Percentiles rank a stretch among this genome's conserved stretches.
These are phyloP conservation scores for Meloidogyne chitwoodi DNA, from an alignment of 1,140 invertebrate species.

Conservation along the genomic window DNA sequence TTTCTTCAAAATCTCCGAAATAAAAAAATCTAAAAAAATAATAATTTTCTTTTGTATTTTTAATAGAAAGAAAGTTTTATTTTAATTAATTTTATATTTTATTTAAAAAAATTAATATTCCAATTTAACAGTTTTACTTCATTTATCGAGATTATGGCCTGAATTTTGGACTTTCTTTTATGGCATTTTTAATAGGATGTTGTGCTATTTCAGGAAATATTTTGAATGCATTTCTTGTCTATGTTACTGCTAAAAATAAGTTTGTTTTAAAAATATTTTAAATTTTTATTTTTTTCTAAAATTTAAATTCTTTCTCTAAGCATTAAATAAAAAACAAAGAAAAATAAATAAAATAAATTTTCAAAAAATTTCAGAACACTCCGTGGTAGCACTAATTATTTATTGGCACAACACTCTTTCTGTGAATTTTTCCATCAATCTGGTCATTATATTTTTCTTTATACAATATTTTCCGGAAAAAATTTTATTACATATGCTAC, in stretches of 20 bases:
- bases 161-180: background rate
- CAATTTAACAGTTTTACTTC: constrained; percentile 5
- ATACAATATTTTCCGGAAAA: constrained; percentile 10
- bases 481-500: constrained; percentile 16
- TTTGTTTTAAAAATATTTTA: too few relatives aligned
- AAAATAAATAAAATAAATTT: background rate
- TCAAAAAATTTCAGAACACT: background rate
- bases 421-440: constrained; percentile 26
- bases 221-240: constrained; percentile 21
- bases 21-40: too few relatives aligned
- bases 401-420: constrained; percentile 13
- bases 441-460: constrained; percentile 20
- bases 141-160: background rate
- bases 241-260: constrained; percentile 20
- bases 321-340: background rate
- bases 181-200: constrained; percentile 10
- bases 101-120: too few relatives aligned
- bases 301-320: background rate
- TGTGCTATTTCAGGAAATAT: constrained; percentile 15
- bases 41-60: too few relatives aligned
- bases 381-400: constrained; percentile 19
- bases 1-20: too few relatives aligned
- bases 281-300: too few relatives aligned
- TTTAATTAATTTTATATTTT: too few relatives aligned
- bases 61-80: too few relatives aligned